Conservation (phyloP, 2,113 vertebrate species). For the Chloroceryle aenea region DNA sequence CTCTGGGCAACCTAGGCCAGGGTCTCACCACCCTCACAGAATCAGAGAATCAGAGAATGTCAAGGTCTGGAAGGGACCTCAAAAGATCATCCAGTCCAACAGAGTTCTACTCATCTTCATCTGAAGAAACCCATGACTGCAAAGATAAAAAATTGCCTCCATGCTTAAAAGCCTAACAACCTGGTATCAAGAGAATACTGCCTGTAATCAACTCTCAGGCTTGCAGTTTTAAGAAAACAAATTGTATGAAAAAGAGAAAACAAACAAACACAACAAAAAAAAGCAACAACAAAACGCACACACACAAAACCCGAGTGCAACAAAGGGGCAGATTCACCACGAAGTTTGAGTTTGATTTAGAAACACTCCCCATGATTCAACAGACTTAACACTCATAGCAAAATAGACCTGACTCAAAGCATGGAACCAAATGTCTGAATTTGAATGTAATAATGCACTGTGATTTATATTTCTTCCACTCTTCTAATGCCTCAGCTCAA, state of each 20-base stretch:
- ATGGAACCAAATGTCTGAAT: not conserved
- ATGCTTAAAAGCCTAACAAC: not conserved
- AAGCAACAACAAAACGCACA: not conserved
- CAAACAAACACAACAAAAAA: not conserved
- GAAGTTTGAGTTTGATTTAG: not conserved
- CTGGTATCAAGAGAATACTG: not conserved
- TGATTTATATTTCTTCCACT: conserved; percentile 10
- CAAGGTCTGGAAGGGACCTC: too few relatives aligned
- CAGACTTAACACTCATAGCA: not conserved
- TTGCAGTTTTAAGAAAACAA: not conserved
- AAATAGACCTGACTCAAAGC: not conserved
- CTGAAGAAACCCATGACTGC: not conserved
- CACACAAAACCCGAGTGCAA: not conserved
- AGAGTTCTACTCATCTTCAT: not conserved
- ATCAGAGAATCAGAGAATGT: too few relatives aligned
- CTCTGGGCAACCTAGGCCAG: too few relatives aligned
- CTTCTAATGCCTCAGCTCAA: not conserved
- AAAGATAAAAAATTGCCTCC: not conserved
- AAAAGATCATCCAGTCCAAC: too few relatives aligned
- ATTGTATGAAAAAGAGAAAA: not conserved
- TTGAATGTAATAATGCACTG: not conserved
- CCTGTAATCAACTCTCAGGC: not conserved
- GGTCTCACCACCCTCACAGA: too few relatives aligned
- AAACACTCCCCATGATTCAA: not conserved
- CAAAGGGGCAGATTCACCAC: not conserved